Conservation (phyloP, 2,888 invertebrate genomes). For the Lasius platythorax region DNA sequence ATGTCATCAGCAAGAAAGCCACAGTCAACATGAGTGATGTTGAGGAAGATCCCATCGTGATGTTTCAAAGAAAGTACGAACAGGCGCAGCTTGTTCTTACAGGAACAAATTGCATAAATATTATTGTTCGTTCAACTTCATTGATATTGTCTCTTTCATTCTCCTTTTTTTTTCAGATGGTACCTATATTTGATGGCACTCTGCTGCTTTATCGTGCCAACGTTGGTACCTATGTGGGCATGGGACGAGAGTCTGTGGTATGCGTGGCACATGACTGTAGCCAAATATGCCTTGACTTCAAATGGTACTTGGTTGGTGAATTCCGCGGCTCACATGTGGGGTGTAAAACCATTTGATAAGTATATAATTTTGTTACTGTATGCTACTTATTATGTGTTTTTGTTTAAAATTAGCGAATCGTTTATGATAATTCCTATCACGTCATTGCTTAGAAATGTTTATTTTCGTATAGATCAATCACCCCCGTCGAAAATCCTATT, state of each 20-base stretch:
- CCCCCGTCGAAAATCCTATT: slow-evolving; percentile 88
- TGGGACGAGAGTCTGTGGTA: slow-evolving; percentile 92
- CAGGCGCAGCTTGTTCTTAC: not conserved
- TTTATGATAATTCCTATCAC: not conserved
- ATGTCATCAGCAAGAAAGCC: slow-evolving; percentile 93
- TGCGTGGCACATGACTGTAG: slow-evolving; percentile 92
- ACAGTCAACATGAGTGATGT: slow-evolving; percentile 95
- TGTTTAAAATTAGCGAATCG: not conserved
- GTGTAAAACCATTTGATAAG: slow-evolving; percentile 6
- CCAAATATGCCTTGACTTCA: slow-evolving; percentile 92
- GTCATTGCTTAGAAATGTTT: not conserved
- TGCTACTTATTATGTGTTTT: not conserved
- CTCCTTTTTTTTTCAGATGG: slow-evolving; percentile 87
- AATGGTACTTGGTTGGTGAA: slow-evolving; percentile 96
- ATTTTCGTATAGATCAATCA: not conserved
- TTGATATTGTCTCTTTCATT: not conserved
- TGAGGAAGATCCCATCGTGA: slow-evolving; percentile 93
- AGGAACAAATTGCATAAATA: too few species aligned
- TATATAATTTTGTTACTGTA: not conserved
- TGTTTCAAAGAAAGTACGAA: slow-evolving; percentile 94
- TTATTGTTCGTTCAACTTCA: not conserved
- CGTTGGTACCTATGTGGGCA: slow-evolving; percentile 91
- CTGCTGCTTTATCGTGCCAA: slow-evolving; percentile 93
- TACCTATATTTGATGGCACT: slow-evolving; percentile 93
- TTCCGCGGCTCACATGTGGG: slow-evolving; percentile 81